Evolutionary conservation across 2,113 vertebrate genomes (phyloP), one percentile per base, ranked within the genome.

Genomic region (Pholis gunnellus): DNA sequence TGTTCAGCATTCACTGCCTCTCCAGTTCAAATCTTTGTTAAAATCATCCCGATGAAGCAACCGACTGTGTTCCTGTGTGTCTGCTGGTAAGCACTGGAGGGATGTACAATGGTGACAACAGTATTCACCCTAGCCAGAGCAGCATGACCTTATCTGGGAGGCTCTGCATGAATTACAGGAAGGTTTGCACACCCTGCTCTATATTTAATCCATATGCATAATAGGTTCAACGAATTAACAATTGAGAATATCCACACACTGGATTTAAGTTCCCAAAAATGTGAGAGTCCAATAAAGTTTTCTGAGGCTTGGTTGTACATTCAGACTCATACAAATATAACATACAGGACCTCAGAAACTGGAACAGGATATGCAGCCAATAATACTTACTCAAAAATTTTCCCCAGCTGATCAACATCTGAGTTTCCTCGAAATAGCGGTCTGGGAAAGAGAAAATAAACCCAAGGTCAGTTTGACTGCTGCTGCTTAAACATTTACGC

Each of bases 381-480:
- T 25, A 38, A 72, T 95, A 99, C 98, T 99, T 94, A 99, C 98
- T 99, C 98, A 93, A 99, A 97, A 90, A 99, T 99, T 95, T 99
- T 99, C 92, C 97, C 97, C 93, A 99, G 96, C 83, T 99, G 98
- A 95, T 99, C 97, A 79, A 99, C 97, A 95, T 99, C 98, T 56
- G 98, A 99, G 92, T 96, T 99, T 89, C 98, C 98, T 92, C 97
- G 96, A 94, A 99, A 99, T 84, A 99, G 96, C 52, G 98, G 97
- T 92, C 98, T 96, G 95, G 83, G 83, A 76, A 88, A 66, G 87
- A 95, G 74, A 92, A 93, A 59, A 78, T 11, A 74, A 63, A 81
- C 65, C 65, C 34, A 25, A 42, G 25, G 36, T 88, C 18, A 85
- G 20, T 78, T 78, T 14, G 29, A 82, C 52, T 50, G 44, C 50